Conservation (phyloP, 2,888 invertebrate genomes). For the Actias luna region DNA sequence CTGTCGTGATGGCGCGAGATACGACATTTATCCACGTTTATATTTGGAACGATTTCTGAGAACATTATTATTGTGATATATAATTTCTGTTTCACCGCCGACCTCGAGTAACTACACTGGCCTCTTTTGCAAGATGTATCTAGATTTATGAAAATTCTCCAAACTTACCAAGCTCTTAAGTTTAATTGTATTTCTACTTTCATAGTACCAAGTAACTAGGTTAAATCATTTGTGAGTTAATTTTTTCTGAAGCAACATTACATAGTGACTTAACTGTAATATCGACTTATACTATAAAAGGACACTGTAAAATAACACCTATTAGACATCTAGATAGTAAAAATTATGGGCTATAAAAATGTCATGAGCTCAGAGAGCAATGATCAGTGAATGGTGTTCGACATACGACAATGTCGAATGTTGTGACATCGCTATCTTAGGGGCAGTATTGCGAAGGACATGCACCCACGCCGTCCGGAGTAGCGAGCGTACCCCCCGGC, state of each 20-base stretch:
- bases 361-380: background rate
- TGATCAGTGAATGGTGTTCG: background rate
- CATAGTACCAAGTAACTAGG: background rate
- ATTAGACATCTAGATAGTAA: background rate
- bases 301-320: background rate
- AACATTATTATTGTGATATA: slow-evolving; percentile 67
- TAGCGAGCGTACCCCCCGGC: slow-evolving; percentile 28
- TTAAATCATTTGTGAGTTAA: too few species aligned
- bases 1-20: slow-evolving; percentile 72
- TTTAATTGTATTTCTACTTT: background rate
- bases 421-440: slow-evolving; percentile 57
- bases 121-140: background rate
- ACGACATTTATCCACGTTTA: slow-evolving; percentile 73
- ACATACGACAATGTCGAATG: slow-evolving; percentile 23
- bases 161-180: background rate
- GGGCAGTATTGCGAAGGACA: slow-evolving; percentile 70
- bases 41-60: slow-evolving; percentile 69
- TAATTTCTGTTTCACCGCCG: slow-evolving; percentile 42
- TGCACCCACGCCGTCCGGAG: slow-evolving; percentile 69
- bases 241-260: background rate
- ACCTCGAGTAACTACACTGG: slow-evolving; percentile 28
- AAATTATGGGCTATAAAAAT: slow-evolving; percentile 8
- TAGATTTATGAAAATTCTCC: background rate
- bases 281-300: too few species aligned
- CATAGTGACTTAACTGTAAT: background rate